phyloP scores from a whole-genome alignment of 2,113 vertebrate genomes.

The Carassius gibelio region DNA sequence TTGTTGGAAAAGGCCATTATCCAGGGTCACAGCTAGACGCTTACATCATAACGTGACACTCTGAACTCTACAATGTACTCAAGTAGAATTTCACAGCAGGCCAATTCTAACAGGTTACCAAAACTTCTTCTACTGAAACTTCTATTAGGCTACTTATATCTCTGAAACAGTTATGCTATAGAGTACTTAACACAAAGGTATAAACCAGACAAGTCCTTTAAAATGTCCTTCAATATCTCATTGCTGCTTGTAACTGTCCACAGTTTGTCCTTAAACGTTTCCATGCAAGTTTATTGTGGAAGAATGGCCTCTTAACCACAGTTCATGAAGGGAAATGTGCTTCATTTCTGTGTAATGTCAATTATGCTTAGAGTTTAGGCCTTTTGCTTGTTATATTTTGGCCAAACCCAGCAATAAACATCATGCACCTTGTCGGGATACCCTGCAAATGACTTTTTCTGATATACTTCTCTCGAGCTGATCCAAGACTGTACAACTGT shows the following conservation, averaged over 20 bases:
- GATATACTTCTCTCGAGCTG: not conserved
- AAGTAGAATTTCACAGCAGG: not conserved
- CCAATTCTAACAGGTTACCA: constrained; percentile 14
- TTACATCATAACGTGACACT: not conserved
- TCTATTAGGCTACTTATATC: not conserved
- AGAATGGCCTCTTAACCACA: not conserved
- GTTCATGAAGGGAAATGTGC: constrained; percentile 11
- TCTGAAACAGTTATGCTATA: not conserved
- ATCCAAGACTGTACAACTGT: not conserved
- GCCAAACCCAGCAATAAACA: not conserved
- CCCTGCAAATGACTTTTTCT: not conserved
- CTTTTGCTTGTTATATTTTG: constrained; percentile 10
- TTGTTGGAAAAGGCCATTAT: not conserved
- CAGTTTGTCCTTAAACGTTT: constrained; percentile 9
- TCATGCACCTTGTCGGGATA: not conserved
- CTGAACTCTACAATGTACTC: not conserved
- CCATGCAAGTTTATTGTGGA: not conserved
- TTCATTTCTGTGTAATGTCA: not conserved
- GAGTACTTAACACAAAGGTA: not conserved
- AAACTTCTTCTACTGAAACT: not conserved
- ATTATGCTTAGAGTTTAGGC: not conserved
- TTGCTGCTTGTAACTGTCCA: not conserved
- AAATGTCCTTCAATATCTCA: not conserved
- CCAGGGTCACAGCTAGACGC: not conserved
- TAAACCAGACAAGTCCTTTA: not conserved